Percentiles rank a stretch among this genome's conserved stretches.
Conservation (phyloP, 2,797 vertebrate species). For the Enteromius fasciolatus region DNA sequence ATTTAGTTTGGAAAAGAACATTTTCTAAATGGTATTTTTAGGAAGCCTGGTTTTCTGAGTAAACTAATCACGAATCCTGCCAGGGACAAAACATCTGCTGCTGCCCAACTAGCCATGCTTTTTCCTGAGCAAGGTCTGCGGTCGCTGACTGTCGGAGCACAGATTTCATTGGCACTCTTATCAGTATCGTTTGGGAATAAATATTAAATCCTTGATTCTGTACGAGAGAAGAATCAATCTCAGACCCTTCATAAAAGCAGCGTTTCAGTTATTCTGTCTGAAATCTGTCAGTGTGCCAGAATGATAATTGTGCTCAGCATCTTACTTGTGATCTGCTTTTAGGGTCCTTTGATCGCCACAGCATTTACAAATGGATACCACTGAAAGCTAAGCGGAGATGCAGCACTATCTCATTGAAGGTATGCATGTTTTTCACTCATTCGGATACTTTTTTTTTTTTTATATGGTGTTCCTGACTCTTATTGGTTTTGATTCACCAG, state of each 20-base stretch:
- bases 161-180: slow-evolving; percentile 18
- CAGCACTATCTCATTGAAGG: slow-evolving; percentile 96
- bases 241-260: slow-evolving; percentile 13
- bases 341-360: slow-evolving; percentile 99
- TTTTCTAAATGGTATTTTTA: neutral
- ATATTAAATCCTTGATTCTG: neutral
- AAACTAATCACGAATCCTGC: neutral
- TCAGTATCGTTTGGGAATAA: slow-evolving; percentile 6
- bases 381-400: slow-evolving; percentile 91
- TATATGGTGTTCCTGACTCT: neutral
- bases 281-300: slow-evolving; percentile 43
- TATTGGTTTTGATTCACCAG: slow-evolving; percentile 73
- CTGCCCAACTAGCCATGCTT: neutral
- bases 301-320: slow-evolving; percentile 70
- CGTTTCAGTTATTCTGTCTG: slow-evolving; percentile 43
- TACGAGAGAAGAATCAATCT: neutral
- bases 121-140: neutral
- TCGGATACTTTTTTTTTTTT: slow-evolving; percentile 50
- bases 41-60: neutral
- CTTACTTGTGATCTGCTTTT: slow-evolving; percentile 96
- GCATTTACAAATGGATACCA: slow-evolving; percentile 99
- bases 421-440: slow-evolving; percentile 85
- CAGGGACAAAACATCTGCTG: neutral
- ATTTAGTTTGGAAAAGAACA: neutral
- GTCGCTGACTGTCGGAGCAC: neutral